Conservation (phyloP, 2,113 vertebrate genomes). For the Delphinapterus leucas region DNA sequence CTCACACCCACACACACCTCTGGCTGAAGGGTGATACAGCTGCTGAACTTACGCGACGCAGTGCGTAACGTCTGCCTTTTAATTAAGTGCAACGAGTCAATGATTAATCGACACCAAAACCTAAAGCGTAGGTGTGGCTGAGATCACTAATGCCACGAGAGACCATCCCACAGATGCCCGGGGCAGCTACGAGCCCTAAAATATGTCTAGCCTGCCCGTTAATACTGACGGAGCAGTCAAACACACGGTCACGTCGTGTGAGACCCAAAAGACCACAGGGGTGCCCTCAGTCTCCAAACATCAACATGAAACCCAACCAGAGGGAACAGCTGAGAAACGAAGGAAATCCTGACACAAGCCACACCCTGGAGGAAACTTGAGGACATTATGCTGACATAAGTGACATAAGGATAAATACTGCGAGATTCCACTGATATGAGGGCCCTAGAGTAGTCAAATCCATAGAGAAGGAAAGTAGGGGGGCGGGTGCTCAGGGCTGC, state of each 20-base stretch:
- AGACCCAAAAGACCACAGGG: not conserved
- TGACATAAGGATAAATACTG: too few species aligned
- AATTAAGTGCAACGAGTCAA: not conserved
- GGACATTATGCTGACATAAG: too few species aligned
- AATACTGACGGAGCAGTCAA: not conserved
- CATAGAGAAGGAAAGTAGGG: not conserved
- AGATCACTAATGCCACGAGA: not conserved
- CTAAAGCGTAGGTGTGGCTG: not conserved
- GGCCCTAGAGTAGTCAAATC: rapidly evolving
- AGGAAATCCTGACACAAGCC: not conserved
- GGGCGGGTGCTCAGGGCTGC: rapidly evolving
- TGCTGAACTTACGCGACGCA: not conserved
- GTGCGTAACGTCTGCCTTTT: not conserved
- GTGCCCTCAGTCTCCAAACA: not conserved
- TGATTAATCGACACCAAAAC: not conserved
- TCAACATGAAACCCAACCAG: not conserved
- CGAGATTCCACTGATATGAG: rapidly evolving
- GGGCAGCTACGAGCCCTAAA: not conserved
- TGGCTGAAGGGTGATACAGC: not conserved
- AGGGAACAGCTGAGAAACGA: not conserved
- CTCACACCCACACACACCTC: too few species aligned
- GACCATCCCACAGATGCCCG: rapidly evolving
- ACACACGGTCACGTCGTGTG: not conserved
- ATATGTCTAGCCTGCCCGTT: rapidly evolving
- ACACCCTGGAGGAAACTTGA: too few species aligned